Conservation (phyloP, 1,140 invertebrate genomes). For the Neoseiulus cucumeris region DNA sequence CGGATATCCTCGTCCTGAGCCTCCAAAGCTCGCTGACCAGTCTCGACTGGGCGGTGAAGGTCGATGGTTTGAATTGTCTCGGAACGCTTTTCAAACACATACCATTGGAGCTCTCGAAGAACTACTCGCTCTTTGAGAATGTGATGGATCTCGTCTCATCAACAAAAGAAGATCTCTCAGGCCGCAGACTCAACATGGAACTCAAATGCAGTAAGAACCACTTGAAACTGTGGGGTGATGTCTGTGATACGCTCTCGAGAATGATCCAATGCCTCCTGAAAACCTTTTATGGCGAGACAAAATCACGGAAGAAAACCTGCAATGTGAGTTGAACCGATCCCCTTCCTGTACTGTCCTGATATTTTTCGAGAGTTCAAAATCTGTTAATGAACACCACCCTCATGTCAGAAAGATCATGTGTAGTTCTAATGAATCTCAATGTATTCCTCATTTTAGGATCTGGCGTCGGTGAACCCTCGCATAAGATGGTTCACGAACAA, state of each 20-base stretch:
- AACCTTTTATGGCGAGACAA: neutral
- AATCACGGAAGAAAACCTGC: neutral
- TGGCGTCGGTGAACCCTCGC: neutral
- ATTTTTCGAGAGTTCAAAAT: too few species aligned
- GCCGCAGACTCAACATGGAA: neutral
- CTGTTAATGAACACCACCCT: too few species aligned
- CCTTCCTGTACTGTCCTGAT: neutral
- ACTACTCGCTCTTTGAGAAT: neutral
- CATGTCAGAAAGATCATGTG: too few species aligned
- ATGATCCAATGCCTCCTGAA: neutral
- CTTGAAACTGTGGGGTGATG: neutral
- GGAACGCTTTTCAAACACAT: neutral
- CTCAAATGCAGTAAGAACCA: neutral
- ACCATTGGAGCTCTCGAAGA: neutral
- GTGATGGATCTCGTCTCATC: slow-evolving; percentile 1
- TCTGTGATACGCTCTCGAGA: neutral
- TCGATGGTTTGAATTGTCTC: neutral
- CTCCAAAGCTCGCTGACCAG: neutral
- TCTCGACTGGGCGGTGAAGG: neutral
- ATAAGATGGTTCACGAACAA: neutral
- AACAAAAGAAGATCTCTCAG: neutral
- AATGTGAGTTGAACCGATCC: neutral
- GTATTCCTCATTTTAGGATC: too few species aligned
- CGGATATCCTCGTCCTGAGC: neutral
- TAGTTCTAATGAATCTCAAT: too few species aligned